These are phyloP conservation scores for Sphaerodactylus townsendi DNA, from an alignment of 2,113 vertebrate genomes.

Conservation along the genomic window DNA sequence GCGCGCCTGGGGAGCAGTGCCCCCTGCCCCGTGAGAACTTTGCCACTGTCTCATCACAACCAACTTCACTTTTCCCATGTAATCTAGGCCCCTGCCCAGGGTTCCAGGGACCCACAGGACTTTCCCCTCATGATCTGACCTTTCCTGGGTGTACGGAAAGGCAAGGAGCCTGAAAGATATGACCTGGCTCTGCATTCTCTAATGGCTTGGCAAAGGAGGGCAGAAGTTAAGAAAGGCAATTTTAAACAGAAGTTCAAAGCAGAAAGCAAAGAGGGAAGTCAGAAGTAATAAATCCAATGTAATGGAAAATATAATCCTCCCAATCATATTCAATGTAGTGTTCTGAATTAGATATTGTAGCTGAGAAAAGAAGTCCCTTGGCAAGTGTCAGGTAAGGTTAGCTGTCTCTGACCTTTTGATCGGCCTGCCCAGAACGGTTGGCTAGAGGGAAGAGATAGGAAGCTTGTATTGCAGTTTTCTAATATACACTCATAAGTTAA, in stretches of 20 bases:
- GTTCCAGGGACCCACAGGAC: too few relatives aligned
- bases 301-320: constrained; percentile 13
- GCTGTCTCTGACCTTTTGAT: neutral
- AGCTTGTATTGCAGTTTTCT: neutral
- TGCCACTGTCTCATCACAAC: neutral
- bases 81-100: neutral
- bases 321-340: neutral
- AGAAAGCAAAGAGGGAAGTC: neutral
- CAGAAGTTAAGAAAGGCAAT: neutral
- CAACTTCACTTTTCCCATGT: neutral
- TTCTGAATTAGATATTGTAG: constrained; percentile 9
- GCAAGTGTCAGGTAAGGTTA: neutral
- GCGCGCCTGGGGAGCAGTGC: too few relatives aligned
- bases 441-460: neutral
- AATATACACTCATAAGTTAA: neutral
- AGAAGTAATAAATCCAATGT: constrained; percentile 3
- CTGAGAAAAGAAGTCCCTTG: neutral
- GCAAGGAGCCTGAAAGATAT: neutral
- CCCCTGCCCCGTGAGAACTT: too few relatives aligned
- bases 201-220: neutral
- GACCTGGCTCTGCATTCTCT: neutral
- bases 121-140: neutral
- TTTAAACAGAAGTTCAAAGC: neutral
- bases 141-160: neutral
- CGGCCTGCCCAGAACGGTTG: neutral